Percentiles rank a stretch among this genome's conserved stretches.
These are phyloP conservation scores for Calephelis nemesis DNA, from an alignment of 1,140 invertebrate species.

Conservation along the genomic window DNA sequence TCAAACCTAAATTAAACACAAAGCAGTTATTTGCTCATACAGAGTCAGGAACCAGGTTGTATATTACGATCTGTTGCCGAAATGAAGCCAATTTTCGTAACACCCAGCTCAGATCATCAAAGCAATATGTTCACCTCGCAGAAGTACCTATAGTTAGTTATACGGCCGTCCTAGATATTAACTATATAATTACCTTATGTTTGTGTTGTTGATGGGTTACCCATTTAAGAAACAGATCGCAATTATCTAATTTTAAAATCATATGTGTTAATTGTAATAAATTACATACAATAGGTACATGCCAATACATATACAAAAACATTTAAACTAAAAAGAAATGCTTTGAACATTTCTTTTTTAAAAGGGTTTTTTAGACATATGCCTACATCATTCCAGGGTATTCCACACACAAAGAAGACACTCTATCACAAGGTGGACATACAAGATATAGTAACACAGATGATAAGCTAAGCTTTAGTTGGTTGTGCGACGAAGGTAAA, in stretches of 20 bases:
- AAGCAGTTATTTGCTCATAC: conserved; percentile 61
- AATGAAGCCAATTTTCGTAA: conserved; percentile 75
- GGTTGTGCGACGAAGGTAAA: conserved; percentile 7
- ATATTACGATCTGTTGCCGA: conserved; percentile 77
- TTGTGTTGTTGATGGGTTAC: conserved; percentile 34
- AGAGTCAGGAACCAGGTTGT: conserved; percentile 42
- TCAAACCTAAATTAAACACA: conserved; percentile 56
- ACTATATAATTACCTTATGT: conserved; percentile 24
- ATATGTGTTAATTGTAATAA: conserved; percentile 16
- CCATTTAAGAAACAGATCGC: conserved; percentile 78
- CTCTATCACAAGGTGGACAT: conserved; percentile 16
- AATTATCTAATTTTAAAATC: conserved; percentile 54
- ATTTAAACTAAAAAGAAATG: conserved; percentile 12
- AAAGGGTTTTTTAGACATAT: conserved; percentile 7
- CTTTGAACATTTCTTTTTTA: neutral
- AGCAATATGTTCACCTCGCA: conserved; percentile 47
- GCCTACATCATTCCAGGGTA: conserved; percentile 20
- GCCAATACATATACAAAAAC: conserved; percentile 35
- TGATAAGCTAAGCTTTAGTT: conserved; percentile 12
- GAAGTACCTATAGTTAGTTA: conserved; percentile 25
- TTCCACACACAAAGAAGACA: conserved; percentile 20
- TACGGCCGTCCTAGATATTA: conserved; percentile 22
- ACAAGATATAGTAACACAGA: conserved; percentile 7
- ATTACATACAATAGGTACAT: conserved; percentile 20
- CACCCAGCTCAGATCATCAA: conserved; percentile 77